Conservation (phyloP, 2,888 invertebrate species). For the Agonum fuliginosum region DNA sequence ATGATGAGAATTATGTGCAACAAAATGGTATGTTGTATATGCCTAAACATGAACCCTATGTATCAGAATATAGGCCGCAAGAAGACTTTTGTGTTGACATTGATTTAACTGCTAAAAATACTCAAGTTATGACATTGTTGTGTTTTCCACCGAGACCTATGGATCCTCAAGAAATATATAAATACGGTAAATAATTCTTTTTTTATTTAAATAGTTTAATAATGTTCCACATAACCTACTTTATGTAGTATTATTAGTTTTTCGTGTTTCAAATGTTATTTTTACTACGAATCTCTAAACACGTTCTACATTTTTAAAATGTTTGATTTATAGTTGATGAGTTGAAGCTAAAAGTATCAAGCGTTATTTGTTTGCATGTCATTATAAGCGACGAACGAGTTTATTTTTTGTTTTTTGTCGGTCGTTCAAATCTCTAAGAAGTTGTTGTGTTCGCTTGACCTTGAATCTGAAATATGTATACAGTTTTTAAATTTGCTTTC, state of each 20-base stretch:
- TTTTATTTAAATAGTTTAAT: background rate
- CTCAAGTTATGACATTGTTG: background rate
- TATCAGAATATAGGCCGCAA: background rate
- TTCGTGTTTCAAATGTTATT: background rate
- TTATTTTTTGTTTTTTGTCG: background rate
- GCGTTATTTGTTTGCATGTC: no score
- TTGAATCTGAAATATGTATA: background rate
- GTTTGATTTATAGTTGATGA: no score
- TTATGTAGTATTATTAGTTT: background rate
- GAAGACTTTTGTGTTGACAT: conserved; percentile 14
- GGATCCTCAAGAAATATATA: background rate
- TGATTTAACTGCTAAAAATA: background rate
- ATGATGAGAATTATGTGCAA: conserved; percentile 32
- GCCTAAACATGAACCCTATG: background rate
- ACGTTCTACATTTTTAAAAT: background rate
- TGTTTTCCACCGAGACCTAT: background rate
- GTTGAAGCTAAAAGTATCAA: background rate
- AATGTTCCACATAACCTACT: conserved; percentile 1
- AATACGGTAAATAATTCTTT: conserved; percentile 13
- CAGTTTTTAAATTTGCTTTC: background rate
- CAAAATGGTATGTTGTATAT: conserved; percentile 15
- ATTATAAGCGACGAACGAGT: background rate
- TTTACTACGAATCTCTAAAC: background rate
- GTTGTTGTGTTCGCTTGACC: background rate
- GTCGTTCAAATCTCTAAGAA: conserved; percentile 5